Base-by-base conservation (phyloP, 2,888 invertebrate species). In the Leptinotarsa rubiginosa region DNA sequence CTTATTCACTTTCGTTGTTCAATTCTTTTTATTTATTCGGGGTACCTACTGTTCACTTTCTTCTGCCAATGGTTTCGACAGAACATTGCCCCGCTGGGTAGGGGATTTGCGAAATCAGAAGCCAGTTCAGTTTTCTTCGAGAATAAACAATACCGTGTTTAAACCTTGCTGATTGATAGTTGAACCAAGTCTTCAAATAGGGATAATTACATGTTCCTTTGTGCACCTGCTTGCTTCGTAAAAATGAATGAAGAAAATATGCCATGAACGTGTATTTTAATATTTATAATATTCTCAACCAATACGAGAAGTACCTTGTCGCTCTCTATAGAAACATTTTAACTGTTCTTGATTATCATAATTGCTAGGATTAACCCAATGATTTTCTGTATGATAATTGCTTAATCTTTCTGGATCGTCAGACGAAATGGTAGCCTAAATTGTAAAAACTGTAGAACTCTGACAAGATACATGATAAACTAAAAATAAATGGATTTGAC, bases 151-250 rank as follows among this genome's bases (percentile, higher is more conserved):
- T 22, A 15, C 25, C 25, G 22, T 62, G 10, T 62, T 16, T 31
- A 62, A n/a, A 62, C 62, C 62, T n/a, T 20, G 41, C 4, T 62
- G 62, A 62, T 16, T 62, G 41, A 62, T 62, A 62, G 31, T 62
- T 62, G n/a, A 62, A 62, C n/a, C 25, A 31, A 62, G 16, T 62
- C 31, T n/a, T 62, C 62, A 62, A 1, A 41, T 31, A 22, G 10
- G 41, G 41, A 41, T 62, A 62, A 62, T 62, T 62, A 31, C n/a
- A 62, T 62, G 31, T 13, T 25, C 2, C 1, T 25, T 15, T 7
- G n/a, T 31, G 41, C 62, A 62, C 62, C 62, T 62, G 62, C 62
- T 7, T 18, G 41, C 41, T 62, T 31, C 5, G 31, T 62, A 16
- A 41, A 62, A 62, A 41, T 62, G 62, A 62, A n/a, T 41, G 15